Base-by-base conservation (phyloP, 2,113 vertebrate genomes). In the Malurus elegans region DNA sequence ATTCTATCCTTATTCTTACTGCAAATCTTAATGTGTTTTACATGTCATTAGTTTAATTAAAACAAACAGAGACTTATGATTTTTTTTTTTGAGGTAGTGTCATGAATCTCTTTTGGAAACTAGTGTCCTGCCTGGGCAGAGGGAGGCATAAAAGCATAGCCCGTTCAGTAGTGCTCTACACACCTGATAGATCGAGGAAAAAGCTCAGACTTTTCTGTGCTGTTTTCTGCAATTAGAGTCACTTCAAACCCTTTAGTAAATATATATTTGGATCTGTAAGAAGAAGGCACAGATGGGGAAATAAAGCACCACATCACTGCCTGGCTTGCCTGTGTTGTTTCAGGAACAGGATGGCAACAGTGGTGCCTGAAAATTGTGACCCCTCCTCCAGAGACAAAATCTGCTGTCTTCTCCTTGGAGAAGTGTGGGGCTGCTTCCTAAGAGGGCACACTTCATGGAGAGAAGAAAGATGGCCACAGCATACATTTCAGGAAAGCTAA, bases 271-370 rank as follows among this genome's bases (percentile, higher is more conserved):
- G 67, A 18, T 42, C 54, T 62, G 50, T 29, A 40, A 54, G 58
- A 61, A 32, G 34, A 2, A 70, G 32, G 62, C 67, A 54, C n/a
- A 56, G 82, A 24, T 7, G 26, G 26, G 25, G 42, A 79, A 56
- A 56, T 65, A 32, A 50, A 90, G 38, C n/a, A 15, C 0, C 0
- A 40, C 9, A 6, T 47, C 0, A 0, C 45, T 42, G 58, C 5
- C 2, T 72, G 50, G 19, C n/a, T 62, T 51, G 12, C 8, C 40
- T 21, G 16, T 45, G 54, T 44, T 56, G 38, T 45, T 72, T 54
- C 34, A 50, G 82, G 58, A 65, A 54, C 50, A 21, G 32, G 14
- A 3, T 28, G 19, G 48, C 47, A 48, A 10, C 5, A 29, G 5
- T 51, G 40, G 51, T 42, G 45, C 19, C 36, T 67, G 56, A 26